Base-by-base conservation (phyloP, 2,797 vertebrate genomes). In the Caiman crocodilus region DNA sequence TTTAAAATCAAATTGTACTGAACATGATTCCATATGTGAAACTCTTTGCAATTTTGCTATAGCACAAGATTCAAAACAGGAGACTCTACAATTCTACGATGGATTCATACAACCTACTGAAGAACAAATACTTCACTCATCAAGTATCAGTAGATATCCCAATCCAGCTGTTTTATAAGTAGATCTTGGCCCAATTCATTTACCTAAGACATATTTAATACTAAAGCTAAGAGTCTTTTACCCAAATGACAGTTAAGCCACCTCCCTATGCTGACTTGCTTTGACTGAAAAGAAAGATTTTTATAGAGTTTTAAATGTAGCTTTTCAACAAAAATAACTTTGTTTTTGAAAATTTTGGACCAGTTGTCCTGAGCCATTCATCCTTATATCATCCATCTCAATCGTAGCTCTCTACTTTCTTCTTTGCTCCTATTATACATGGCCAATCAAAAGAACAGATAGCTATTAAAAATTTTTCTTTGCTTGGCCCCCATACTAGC, bases 251-350 rank as follows among this genome's bases (percentile, higher is more conserved):
- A 57, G 28, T 55, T 30, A 14, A 50, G 11, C 42, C 21, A 67
- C 64, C 20, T 67, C 26, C 64, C n/a, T 17, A 30, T 67, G n/a
- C n/a, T n/a, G n/a, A 67, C 17, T 32, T n/a, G 65, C 65, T 32
- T 13, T 67, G 65, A 12, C 14, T 23, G 14, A 35, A 71, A 42
- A 71, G 35, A 13, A 18, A 69, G 15, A 32, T 69, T 23, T 21
- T 9, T 32, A 7, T 64, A 28, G 15, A n/a, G n/a, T 65, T 67
- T 67, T n/a, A 32, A 67, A 17, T 20, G 15, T 28, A 9, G 20
- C 20, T 67, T 67, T 67, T 67, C n/a, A 94, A 85, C 14, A 79
- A 81, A 88, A 88, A 67, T 7, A 78, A 59, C 4, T 85, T 78
- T 56, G 79, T 67, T 5, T 57, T 57, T 84, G 77, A 89, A 60